Evolutionary conservation across 2,113 vertebrate species (phyloP).

Genomic region (Neogale vison): DNA sequence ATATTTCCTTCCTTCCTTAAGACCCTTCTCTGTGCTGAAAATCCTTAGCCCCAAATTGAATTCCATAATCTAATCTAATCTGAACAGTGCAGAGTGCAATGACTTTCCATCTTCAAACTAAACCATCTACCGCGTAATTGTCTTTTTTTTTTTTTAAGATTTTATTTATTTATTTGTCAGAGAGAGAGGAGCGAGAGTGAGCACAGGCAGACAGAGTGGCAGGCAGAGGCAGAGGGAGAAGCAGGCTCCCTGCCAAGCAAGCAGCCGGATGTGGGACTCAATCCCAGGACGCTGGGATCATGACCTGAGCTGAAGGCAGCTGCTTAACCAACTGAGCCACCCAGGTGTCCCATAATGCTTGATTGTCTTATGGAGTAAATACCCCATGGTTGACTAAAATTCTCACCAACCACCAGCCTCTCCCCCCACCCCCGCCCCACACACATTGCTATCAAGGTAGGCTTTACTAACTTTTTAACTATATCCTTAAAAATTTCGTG

Average conservation of each 20-base stretch:
- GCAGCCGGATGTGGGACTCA: too few relatives aligned
- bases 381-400: neutral
- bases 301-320: too few relatives aligned
- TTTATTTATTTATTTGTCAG: too few relatives aligned
- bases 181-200: too few relatives aligned
- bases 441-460: neutral
- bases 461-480: neutral
- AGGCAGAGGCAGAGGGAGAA: too few relatives aligned
- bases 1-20: constrained; percentile 12
- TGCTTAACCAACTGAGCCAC: too few relatives aligned
- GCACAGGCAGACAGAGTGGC: too few relatives aligned
- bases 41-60: neutral
- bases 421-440: accelerated
- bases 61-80: neutral
- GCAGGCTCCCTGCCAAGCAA: too few relatives aligned
- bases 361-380: neutral
- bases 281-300: too few relatives aligned
- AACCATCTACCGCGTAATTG: neutral
- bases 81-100: neutral
- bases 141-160: neutral
- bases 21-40: neutral
- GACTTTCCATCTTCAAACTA: neutral
- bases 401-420: neutral
- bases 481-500: neutral
- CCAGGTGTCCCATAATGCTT: too few relatives aligned